Base-by-base conservation (phyloP, 2,797 vertebrate species). In the Mus minutoides region DNA sequence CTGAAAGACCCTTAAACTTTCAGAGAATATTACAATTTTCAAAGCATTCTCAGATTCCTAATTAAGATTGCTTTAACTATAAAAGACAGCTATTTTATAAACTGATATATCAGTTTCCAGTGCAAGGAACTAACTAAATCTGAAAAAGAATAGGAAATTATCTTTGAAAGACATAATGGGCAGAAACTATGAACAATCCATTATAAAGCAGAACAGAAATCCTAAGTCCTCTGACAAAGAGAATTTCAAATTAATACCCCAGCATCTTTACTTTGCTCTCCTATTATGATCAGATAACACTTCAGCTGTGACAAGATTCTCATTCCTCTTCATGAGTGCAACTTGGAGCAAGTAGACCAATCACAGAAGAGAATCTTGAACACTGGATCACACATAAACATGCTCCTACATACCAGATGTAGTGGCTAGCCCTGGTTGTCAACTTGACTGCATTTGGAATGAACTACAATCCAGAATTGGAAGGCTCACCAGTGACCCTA, bases 61-160 rank as follows among this genome's bases (percentile, higher is more conserved):
- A 97, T 96, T 97, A 98, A 92, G 96, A 90, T 17, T 88, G 90
- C 93, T 98, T 97, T 96, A 98, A 96, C 86, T 77, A 97, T 11
- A 95, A 64, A 84, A 94, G 52, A 82, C 94, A 73, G 52, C 31
- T 96, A 95, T 96, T 96, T 96, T 76, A 92, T 95, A 97, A 98
- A 97, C 84, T 97, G 83, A 96, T 93, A 91, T 37, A 52, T 95
- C 91, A 98, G 92, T 97, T 80, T 76, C 91, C 98, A 97, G 46
- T 96, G 49, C n/a, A 97, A 98, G 82, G 90, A 94, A 95, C 73
- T 97, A 96, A 94, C 56, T 82, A 91, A 96, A 97, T 97, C 94
- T 94, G 91, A 97, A 98, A 94, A 94, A 95, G 86, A 97, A 95
- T 29, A 95, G 87, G 71, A 96, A 97, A 97, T 98, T 91, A 97